phyloP scores from a whole-genome alignment of 2,797 vertebrate species.

The Argya squamiceps region DNA sequence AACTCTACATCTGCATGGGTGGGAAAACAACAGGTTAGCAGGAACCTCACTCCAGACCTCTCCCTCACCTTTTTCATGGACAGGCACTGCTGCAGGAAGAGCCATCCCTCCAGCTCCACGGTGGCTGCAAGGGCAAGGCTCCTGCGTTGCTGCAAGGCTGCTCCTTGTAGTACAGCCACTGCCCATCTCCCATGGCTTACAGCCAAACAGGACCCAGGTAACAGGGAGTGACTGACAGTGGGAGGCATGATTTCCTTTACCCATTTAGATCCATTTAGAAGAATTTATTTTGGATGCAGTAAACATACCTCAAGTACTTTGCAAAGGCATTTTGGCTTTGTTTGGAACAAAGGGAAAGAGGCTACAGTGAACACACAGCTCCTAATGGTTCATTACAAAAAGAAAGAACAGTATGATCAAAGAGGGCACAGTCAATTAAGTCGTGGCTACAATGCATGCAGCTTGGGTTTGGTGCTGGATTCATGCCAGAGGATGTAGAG shows the following conservation, averaged over 20 bases:
- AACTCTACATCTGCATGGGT: background rate
- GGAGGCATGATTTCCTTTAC: background rate
- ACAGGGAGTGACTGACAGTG: accelerated
- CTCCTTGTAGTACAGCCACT: background rate
- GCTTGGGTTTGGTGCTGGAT: background rate
- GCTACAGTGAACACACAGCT: background rate
- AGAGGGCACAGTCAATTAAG: background rate
- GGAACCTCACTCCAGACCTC: accelerated
- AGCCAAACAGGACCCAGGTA: background rate
- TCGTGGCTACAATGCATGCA: background rate
- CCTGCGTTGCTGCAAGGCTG: background rate
- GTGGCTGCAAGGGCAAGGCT: background rate
- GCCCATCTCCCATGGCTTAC: background rate
- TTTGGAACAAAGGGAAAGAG: background rate
- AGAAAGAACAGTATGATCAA: background rate
- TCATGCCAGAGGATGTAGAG: background rate
- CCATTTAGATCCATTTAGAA: background rate
- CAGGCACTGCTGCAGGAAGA: background rate
- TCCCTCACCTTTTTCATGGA: background rate
- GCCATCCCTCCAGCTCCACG: accelerated
- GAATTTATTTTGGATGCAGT: background rate
- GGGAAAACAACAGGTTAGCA: background rate
- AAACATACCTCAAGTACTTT: background rate
- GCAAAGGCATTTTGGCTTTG: background rate
- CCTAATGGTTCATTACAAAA: background rate